Conservation (phyloP, 2,797 vertebrate genomes). For the Sebastes alutus region DNA sequence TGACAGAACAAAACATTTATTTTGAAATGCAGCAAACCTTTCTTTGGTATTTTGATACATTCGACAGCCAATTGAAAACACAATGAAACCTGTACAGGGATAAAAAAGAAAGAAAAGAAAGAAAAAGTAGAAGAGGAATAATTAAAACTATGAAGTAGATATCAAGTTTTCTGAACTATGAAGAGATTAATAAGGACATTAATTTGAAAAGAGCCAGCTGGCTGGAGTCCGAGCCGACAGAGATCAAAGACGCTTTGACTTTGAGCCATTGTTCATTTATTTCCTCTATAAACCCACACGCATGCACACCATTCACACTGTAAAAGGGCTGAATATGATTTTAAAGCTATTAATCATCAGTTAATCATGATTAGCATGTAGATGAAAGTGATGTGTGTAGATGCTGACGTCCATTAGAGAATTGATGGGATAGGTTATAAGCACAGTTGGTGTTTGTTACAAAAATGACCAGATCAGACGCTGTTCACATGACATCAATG, state of each 20-base stretch:
- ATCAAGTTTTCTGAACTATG: constrained; percentile 2
- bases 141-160: neutral
- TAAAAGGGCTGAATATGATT: constrained; percentile 6
- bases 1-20: neutral
- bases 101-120: neutral
- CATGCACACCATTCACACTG: neutral
- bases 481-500: constrained; percentile 6
- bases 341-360: constrained; percentile 18
- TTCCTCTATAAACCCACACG: constrained; percentile 4
- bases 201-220: neutral
- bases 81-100: neutral
- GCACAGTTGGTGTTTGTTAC: constrained; percentile 35
- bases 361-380: constrained; percentile 21
- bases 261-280: constrained; percentile 19
- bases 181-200: neutral
- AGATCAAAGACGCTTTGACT: constrained; percentile 30
- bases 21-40: neutral
- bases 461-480: constrained; percentile 19
- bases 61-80: neutral
- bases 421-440: neutral
- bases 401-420: constrained; percentile 22
- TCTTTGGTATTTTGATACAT: neutral
- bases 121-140: neutral
- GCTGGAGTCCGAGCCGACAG: neutral
- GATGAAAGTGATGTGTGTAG: constrained; percentile 20